Conservation (phyloP, 2,888 invertebrate genomes). For the Ceriagrion tenellum region DNA sequence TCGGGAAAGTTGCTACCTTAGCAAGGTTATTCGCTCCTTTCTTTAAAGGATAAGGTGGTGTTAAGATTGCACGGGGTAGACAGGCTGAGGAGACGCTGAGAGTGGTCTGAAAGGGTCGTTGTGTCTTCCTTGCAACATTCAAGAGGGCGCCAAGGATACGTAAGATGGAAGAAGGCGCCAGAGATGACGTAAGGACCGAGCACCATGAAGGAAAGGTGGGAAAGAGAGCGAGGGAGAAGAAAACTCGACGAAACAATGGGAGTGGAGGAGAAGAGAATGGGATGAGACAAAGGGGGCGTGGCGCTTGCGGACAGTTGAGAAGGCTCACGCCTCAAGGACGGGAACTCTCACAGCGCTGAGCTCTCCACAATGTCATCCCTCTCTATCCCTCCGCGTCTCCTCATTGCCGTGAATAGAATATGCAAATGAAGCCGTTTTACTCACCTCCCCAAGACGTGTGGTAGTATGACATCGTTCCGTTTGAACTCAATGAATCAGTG, state of each 20-base stretch:
- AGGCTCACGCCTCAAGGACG: not conserved
- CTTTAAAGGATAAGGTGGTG: no score
- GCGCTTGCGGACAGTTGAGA: not conserved
- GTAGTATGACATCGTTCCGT: no score
- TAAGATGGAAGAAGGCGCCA: not conserved
- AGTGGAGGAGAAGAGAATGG: not conserved
- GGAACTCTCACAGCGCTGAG: not conserved
- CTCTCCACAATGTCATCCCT: not conserved
- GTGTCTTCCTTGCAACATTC: constrained; percentile 10
- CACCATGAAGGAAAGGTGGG: no score
- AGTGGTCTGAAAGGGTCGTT: not conserved
- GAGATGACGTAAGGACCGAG: not conserved
- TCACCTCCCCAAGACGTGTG: no score
- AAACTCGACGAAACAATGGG: not conserved
- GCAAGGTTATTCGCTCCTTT: no score
- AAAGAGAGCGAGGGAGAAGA: not conserved
- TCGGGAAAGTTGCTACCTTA: no score
- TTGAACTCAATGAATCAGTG: no score
- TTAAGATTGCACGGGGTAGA: no score
- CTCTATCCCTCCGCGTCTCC: not conserved
- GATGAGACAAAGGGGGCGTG: not conserved
- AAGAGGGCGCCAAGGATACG: not conserved
- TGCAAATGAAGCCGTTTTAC: no score
- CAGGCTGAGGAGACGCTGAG: no score
- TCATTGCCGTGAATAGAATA: not conserved